phyloP scores from a whole-genome alignment of 2,797 vertebrate genomes.

The Mormyrops boulengeri region DNA sequence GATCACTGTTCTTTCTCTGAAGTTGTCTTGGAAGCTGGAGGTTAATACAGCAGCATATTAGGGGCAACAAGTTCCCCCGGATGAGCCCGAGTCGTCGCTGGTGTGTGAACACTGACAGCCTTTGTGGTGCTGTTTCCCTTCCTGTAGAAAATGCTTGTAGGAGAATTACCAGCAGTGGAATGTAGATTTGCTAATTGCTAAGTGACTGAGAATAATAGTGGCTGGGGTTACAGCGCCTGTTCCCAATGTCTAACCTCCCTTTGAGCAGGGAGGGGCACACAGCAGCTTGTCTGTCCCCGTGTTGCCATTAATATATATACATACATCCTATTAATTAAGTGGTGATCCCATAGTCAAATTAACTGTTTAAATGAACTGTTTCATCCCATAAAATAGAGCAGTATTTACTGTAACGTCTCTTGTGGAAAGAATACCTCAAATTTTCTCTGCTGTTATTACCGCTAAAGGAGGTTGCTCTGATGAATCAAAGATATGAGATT shows the following conservation, averaged over 20 bases:
- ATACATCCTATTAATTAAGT: not conserved
- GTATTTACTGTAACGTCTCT: not conserved
- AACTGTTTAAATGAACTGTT: not conserved
- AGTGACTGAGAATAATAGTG: not conserved
- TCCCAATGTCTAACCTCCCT: not conserved
- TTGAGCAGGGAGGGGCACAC: not conserved
- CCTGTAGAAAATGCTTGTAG: slow-evolving; percentile 1
- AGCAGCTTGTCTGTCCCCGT: not conserved
- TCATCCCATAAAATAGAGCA: not conserved
- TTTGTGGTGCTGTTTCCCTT: not conserved
- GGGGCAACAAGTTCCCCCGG: not conserved
- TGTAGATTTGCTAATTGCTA: slow-evolving; percentile 22
- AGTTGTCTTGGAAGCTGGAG: slow-evolving; percentile 32
- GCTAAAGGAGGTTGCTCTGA: not conserved
- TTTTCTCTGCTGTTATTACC: not conserved
- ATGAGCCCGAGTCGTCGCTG: not conserved
- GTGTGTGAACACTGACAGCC: not conserved
- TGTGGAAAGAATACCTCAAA: not conserved
- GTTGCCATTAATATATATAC: not conserved
- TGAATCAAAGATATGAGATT: not conserved
- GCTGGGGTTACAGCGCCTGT: not conserved
- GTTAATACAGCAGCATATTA: not conserved
- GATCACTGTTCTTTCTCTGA: slow-evolving; percentile 40
- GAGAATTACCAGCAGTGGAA: slow-evolving; percentile 18
- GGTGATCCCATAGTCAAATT: not conserved